Evolutionary conservation across 2,888 invertebrate species (phyloP).

Genomic region (Eugnorisma glareosa): DNA sequence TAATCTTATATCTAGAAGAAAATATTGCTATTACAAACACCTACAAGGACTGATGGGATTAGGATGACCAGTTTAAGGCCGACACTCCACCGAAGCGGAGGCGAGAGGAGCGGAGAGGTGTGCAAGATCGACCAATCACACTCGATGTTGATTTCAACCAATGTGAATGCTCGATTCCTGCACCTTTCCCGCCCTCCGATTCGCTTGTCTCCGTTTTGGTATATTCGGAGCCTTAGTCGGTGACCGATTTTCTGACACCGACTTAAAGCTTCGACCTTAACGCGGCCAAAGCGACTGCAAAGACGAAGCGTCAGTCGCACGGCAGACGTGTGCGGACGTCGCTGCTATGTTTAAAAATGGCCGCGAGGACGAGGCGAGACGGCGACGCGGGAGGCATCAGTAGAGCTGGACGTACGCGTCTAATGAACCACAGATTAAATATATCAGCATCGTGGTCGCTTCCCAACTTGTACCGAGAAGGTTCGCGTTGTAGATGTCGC

Average conservation of each 20-base stretch:
- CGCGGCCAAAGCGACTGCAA: background rate
- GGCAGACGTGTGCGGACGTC: background rate
- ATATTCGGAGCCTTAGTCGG: background rate
- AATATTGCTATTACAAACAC: background rate
- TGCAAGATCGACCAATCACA: background rate
- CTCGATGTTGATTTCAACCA: background rate
- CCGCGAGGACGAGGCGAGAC: no score
- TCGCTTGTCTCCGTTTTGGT: background rate
- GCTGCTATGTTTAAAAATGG: background rate
- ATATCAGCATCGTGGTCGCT: background rate
- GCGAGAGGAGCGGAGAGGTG: background rate
- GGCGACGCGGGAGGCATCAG: background rate
- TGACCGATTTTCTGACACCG: background rate
- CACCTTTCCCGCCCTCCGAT: background rate
- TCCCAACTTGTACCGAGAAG: background rate
- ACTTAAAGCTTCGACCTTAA: background rate
- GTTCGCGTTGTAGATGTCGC: background rate
- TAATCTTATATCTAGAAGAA: slow-evolving; percentile 6
- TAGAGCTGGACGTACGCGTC: background rate
- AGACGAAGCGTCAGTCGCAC: background rate
- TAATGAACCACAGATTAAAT: slow-evolving; percentile 2
- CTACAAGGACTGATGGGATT: slow-evolving; percentile 14
- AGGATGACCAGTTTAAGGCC: slow-evolving; percentile 4
- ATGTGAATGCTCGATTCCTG: background rate
- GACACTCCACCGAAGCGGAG: background rate